phyloP scores from a whole-genome alignment of 2,888 invertebrate species.

The Blastobasis lacticolella region DNA sequence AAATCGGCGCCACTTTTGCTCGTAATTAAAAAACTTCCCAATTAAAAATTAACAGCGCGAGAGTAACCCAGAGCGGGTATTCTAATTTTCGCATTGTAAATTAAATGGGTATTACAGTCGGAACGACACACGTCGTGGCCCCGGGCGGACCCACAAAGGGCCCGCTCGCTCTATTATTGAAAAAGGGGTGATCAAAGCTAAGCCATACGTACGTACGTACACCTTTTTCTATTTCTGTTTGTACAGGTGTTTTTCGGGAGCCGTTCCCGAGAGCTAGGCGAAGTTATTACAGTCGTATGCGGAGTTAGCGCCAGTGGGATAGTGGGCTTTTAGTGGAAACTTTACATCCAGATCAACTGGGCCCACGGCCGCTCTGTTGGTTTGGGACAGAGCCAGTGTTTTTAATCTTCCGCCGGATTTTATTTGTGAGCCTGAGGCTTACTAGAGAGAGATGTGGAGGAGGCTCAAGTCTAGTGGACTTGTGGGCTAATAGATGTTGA shows the following conservation, averaged over 20 bases:
- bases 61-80: slow-evolving; percentile 8
- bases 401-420: no score
- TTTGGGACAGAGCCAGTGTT: no score
- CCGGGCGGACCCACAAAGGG: slow-evolving; percentile 48
- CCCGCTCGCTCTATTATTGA: slow-evolving; percentile 58
- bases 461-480: no score
- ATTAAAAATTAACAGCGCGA: no score
- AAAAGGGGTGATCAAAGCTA: slow-evolving; percentile 69
- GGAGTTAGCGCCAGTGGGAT: neutral
- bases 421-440: no score
- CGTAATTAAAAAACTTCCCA: no score
- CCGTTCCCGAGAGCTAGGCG: slow-evolving; percentile 32
- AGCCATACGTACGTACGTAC: slow-evolving; percentile 56
- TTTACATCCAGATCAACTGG: neutral
- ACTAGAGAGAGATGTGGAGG: no score
- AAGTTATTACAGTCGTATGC: slow-evolving; percentile 30
- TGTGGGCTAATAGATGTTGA: no score
- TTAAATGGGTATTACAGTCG: slow-evolving; percentile 54
- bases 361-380: neutral
- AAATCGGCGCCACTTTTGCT: no score
- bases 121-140: slow-evolving; percentile 30
- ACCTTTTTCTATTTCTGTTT: slow-evolving; percentile 51
- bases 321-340: neutral
- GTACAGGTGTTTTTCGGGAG: slow-evolving; percentile 46
- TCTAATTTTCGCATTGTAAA: slow-evolving; percentile 44